Evolutionary conservation across 2,797 vertebrate species (phyloP).

Genomic region (Tiaroga cobitis): DNA sequence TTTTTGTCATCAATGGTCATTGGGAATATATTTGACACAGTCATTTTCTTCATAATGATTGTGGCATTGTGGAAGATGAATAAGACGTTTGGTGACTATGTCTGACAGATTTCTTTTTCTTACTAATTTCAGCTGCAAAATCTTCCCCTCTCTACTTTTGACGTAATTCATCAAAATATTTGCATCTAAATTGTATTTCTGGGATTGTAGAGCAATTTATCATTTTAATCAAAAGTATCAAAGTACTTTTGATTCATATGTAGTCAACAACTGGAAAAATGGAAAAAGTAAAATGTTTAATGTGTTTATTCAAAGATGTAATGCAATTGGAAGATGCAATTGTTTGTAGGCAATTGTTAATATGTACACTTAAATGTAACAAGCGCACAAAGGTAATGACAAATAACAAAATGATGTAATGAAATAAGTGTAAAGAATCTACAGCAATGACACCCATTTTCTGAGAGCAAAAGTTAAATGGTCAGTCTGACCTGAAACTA

Average conservation of each 20-base stretch:
- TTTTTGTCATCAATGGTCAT: conserved; percentile 25
- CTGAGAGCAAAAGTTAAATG: background rate
- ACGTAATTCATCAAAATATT: background rate
- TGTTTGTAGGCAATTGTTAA: background rate
- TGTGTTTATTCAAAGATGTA: background rate
- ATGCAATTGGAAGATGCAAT: no score
- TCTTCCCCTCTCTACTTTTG: background rate
- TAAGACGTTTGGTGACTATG: conserved; percentile 20
- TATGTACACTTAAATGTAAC: background rate
- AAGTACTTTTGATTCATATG: background rate
- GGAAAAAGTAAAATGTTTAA: background rate
- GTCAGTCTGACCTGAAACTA: background rate
- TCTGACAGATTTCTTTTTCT: conserved; percentile 25
- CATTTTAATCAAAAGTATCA: background rate
- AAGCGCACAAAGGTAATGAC: no score
- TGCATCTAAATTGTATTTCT: background rate
- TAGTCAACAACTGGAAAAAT: background rate
- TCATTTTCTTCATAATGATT: conserved; percentile 34
- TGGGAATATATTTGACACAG: background rate
- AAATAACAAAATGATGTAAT: background rate
- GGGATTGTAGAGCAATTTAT: background rate
- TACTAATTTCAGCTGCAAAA: background rate
- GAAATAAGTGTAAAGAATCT: background rate
- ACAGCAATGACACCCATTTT: background rate
- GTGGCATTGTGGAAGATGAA: conserved; percentile 28